Evolutionary conservation across 2,888 invertebrate species (phyloP).

Genomic region (Quadroppia sp.): DNA sequence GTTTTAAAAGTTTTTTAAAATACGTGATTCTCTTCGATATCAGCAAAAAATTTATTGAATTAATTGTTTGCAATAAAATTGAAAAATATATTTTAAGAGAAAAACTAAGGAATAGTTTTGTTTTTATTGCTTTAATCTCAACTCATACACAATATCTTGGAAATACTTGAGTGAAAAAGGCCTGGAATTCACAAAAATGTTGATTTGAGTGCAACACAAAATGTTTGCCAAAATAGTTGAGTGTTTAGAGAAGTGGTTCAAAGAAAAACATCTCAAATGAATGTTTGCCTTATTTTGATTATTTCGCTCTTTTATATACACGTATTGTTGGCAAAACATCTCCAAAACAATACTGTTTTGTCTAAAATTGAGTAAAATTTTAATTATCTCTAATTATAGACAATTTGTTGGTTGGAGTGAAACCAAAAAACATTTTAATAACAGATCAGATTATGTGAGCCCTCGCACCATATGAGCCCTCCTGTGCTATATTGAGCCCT

Average conservation of each 20-base stretch:
- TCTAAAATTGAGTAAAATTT: neutral
- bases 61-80: conserved; percentile 26
- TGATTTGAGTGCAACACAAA: neutral
- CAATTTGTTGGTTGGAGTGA: no score
- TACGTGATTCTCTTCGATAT: neutral
- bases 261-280: neutral
- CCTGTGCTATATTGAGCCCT: neutral
- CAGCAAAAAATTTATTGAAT: neutral
- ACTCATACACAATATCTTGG: neutral
- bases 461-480: neutral
- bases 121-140: neutral
- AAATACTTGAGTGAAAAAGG: neutral
- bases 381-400: neutral
- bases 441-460: neutral
- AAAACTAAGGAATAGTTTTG: neutral
- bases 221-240: neutral
- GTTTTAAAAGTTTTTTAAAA: neutral
- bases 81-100: neutral
- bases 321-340: neutral
- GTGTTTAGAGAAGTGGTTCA: neutral
- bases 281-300: neutral
- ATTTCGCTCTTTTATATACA: neutral
- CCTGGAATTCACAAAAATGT: neutral
- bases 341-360: conserved; percentile 1
- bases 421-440: no score